A percentile compares a stretch with the other conserved stretches of the same genome.
phyloP scores from a whole-genome alignment of 2,888 invertebrate species.

The Stenotaenia linearis region DNA sequence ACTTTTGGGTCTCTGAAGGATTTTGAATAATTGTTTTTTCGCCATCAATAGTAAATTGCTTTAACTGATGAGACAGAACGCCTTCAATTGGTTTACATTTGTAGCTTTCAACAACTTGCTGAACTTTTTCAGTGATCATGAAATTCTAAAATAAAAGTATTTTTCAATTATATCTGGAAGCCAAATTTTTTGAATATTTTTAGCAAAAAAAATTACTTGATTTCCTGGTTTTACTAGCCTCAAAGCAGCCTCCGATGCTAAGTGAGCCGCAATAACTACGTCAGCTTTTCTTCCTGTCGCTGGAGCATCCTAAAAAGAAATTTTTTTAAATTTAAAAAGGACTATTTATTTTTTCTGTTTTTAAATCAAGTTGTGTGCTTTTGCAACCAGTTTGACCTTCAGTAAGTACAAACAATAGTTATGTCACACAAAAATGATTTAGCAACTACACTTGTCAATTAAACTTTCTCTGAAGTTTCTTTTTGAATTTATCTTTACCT shows the following conservation, averaged over 20 bases:
- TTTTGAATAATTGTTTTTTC: conserved; percentile 97
- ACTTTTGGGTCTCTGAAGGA: conserved; percentile 86
- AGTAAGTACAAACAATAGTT: neutral
- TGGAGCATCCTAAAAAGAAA: conserved; percentile 55
- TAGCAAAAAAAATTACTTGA: conserved; percentile 58
- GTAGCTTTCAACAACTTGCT: conserved; percentile 85
- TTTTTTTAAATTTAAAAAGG: neutral
- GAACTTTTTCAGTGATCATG: conserved; percentile 82
- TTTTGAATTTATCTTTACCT: conserved; percentile 43
- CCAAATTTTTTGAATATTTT: neutral
- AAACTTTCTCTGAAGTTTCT: too few relatives aligned
- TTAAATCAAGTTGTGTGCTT: too few relatives aligned
- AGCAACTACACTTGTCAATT: too few relatives aligned
- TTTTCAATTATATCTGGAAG: neutral
- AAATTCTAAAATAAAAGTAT: conserved; percentile 60
- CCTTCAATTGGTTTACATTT: conserved; percentile 98
- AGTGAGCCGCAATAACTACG: conserved; percentile 88
- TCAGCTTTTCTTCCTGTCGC: conserved; percentile 87
- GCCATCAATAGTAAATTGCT: conserved; percentile 94
- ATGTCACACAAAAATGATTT: neutral
- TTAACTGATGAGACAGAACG: conserved; percentile 75
- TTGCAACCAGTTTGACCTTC: neutral
- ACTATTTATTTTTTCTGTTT: neutral
- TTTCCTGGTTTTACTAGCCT: conserved; percentile 84
- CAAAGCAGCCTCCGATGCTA: conserved; percentile 91